Conservation (phyloP, 1,140 invertebrate species). For the Laupala kohalensis region DNA sequence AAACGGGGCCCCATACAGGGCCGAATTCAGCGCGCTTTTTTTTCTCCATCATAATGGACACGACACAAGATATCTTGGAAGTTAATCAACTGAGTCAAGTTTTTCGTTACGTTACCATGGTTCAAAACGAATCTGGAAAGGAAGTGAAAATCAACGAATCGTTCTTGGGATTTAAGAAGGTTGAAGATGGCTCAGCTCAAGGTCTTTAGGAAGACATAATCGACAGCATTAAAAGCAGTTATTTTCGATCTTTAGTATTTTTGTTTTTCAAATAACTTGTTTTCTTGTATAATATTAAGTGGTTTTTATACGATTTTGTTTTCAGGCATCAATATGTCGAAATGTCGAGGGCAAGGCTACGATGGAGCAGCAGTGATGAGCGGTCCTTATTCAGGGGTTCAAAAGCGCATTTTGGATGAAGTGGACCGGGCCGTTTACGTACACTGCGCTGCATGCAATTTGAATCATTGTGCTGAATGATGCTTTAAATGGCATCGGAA, state of each 20-base stretch:
- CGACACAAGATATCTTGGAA: conserved; percentile 13
- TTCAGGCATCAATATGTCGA: too few relatives aligned
- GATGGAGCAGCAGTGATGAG: too few relatives aligned
- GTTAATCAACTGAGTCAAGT: conserved; percentile 17
- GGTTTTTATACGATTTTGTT: too few relatives aligned
- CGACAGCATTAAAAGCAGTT: conserved; percentile 16
- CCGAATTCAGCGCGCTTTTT: conserved; percentile 19
- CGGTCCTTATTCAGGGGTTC: too few relatives aligned
- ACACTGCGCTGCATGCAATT: conserved; percentile 18
- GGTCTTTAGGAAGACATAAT: conserved; percentile 19
- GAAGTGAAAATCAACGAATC: conserved; percentile 16
- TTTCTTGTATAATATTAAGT: too few relatives aligned
- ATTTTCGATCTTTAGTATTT: too few relatives aligned
- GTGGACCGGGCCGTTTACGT: too few relatives aligned
- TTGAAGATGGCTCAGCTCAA: conserved; percentile 17
- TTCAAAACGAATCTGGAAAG: conserved; percentile 14
- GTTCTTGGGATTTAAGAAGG: conserved; percentile 19
- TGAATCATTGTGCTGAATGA: conserved; percentile 22
- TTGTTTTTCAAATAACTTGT: too few relatives aligned
- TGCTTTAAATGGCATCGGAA: conserved; percentile 19
- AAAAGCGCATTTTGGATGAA: too few relatives aligned
- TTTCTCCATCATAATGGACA: conserved; percentile 22
- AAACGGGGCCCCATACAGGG: too few relatives aligned
- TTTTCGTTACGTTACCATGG: conserved; percentile 14
- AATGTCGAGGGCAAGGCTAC: too few relatives aligned